Evolutionary conservation across 2,797 vertebrate genomes (phyloP).

Genomic region (Rhinella marina): DNA sequence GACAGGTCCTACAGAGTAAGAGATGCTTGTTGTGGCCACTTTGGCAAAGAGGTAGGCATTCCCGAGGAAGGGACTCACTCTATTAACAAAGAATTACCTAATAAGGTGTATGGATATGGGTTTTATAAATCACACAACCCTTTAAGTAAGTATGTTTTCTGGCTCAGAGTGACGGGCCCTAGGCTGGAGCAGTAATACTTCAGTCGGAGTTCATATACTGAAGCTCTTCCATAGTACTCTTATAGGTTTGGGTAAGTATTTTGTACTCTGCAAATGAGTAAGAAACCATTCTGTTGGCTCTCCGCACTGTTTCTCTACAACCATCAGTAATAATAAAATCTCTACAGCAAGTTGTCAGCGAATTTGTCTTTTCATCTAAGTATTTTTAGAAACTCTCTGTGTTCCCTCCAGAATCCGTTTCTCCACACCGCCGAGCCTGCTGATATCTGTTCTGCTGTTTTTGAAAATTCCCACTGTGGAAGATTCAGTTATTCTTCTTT

Average conservation of each 20-base stretch:
- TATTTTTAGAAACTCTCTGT: conserved; percentile 42
- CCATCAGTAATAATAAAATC: neutral
- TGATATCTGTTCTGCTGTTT: conserved; percentile 36
- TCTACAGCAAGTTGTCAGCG: neutral
- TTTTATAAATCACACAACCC: too few species aligned
- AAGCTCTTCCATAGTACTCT: neutral
- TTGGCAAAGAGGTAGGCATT: too few species aligned
- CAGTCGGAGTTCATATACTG: too few species aligned
- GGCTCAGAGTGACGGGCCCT: too few species aligned
- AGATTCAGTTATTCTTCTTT: conserved; percentile 21
- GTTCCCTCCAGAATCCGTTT: conserved; percentile 27
- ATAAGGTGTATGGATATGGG: too few species aligned
- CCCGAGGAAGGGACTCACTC: too few species aligned
- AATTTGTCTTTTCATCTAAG: neutral
- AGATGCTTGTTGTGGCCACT: too few species aligned
- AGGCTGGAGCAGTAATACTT: too few species aligned
- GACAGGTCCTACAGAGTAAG: too few species aligned
- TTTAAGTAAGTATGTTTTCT: too few species aligned
- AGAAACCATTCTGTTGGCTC: neutral
- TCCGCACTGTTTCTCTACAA: neutral
- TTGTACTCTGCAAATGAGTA: neutral
- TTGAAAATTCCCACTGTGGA: conserved; percentile 47
- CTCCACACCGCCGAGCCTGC: neutral
- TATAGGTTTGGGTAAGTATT: neutral
- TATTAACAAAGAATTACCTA: too few species aligned